phyloP scores from a whole-genome alignment of 1,140 invertebrate species.

The Camponotus vicinus region DNA sequence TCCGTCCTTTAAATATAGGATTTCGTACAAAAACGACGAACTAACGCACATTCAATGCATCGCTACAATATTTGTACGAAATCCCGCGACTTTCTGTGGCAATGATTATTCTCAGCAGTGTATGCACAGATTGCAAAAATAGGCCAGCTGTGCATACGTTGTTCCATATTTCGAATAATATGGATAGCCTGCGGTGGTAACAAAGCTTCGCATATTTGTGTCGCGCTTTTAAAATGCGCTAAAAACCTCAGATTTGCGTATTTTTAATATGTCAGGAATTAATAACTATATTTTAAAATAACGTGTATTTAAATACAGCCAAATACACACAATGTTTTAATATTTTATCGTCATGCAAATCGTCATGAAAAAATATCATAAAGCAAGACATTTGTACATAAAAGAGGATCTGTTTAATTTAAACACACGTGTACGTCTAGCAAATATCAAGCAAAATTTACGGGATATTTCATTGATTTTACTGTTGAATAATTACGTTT shows the following conservation, averaged over 20 bases:
- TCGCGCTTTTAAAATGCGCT: conserved; percentile 9
- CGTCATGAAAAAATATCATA: conserved; percentile 20
- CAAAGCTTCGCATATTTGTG: not conserved
- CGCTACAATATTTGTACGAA: not conserved
- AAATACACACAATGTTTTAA: conserved; percentile 7
- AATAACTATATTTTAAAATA: conserved; percentile 24
- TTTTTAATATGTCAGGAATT: conserved; percentile 11
- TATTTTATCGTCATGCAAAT: not conserved
- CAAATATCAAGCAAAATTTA: conserved; percentile 22
- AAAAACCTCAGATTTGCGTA: not conserved
- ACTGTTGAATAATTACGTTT: conserved; percentile 9
- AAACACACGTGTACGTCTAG: not conserved
- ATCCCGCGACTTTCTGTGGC: conserved; percentile 26
- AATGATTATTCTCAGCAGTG: conserved; percentile 29
- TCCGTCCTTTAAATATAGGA: not conserved
- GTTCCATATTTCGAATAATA: conserved; percentile 34
- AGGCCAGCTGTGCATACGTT: conserved; percentile 23
- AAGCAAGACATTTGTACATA: not conserved
- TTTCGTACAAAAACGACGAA: conserved; percentile 14
- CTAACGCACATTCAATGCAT: not conserved
- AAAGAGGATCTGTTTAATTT: conserved; percentile 25
- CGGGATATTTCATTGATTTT: conserved; percentile 37
- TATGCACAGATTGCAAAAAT: conserved; percentile 48
- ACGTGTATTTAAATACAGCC: not conserved
- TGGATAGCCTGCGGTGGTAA: conserved; percentile 3